Base-by-base conservation (phyloP, 2,797 vertebrate genomes). In the Spea hammondii region DNA sequence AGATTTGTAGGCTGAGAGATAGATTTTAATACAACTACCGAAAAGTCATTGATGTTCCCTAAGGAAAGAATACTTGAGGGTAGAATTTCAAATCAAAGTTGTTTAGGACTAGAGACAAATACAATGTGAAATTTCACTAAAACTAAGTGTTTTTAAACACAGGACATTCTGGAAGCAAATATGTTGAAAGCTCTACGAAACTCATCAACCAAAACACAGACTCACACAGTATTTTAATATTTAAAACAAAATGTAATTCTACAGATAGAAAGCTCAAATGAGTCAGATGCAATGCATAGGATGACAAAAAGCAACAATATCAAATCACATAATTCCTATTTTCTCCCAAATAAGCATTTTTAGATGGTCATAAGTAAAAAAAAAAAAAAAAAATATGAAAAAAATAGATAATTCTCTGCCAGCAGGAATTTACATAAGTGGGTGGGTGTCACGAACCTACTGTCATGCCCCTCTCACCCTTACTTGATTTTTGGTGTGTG, bases 1-100 rank as follows among this genome's bases (percentile, higher is more conserved):
- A 74, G 78, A 79, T 73, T 79, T 79, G 55, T 70, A 74, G 72
- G 32, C 57, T 13, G 46, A 62, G 46, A 79, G 65, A 62, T 74
- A 62, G 55, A 73, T 79, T 79, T 79, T 44, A 73, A 67, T 60
- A 60, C 47, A 79, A 55, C 47, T 79, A 73, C 69, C 62, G 71
- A 53, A 74, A 69, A 62, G 32, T 69, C 72, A 54, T 70, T 74
- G 72, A 70, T 75, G 59, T 11, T 75, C 59, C 72, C 72, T 55
- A 57, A 13, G 59, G 72, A 49, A 44, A 55, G 68, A 65, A 57
- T 44, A 72, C 66, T 12, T 17, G 14, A 74, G 59, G 68, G 17
- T 10, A 70, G 46, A 5, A 48, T 64, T 74, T 66, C 53, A 74
- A 66, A 79, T 79, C 65, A 68, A 68, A 79, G 46, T 13, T 62